phyloP scores from a whole-genome alignment of 2,888 invertebrate genomes.

The Sipha maydis region DNA sequence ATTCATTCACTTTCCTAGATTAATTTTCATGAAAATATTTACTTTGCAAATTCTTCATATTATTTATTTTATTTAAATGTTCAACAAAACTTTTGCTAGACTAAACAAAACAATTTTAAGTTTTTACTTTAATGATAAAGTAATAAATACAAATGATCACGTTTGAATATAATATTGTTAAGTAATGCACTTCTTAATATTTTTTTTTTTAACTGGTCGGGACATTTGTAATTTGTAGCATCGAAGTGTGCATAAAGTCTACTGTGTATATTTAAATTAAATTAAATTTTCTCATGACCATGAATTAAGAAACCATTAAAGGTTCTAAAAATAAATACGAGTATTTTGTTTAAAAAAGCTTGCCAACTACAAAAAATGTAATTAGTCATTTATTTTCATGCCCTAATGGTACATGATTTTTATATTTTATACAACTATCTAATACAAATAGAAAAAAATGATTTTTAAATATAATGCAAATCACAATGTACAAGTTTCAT shows the following conservation, averaged over 20 bases:
- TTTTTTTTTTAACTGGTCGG: background rate
- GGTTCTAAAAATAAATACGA: too few species aligned
- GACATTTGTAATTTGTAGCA: background rate
- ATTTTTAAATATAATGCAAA: too few species aligned
- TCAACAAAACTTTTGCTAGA: background rate
- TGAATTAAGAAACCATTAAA: too few species aligned
- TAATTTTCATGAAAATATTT: background rate
- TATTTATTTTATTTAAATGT: background rate
- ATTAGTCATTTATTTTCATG: too few species aligned
- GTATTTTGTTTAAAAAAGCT: too few species aligned
- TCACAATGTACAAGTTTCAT: too few species aligned
- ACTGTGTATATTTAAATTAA: background rate
- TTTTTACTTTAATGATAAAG: background rate
- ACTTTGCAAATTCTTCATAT: background rate
- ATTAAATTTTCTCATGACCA: background rate
- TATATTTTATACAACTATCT: too few species aligned
- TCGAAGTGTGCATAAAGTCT: background rate
- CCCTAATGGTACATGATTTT: too few species aligned
- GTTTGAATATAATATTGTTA: background rate
- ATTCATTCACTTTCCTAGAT: background rate
- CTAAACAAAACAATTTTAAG: background rate
- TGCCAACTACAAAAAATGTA: too few species aligned
- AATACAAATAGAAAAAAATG: too few species aligned
- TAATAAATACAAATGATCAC: background rate
- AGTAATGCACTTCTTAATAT: background rate